Base-by-base conservation (phyloP, 2,888 invertebrate species). In the Drosophila infuscata region DNA sequence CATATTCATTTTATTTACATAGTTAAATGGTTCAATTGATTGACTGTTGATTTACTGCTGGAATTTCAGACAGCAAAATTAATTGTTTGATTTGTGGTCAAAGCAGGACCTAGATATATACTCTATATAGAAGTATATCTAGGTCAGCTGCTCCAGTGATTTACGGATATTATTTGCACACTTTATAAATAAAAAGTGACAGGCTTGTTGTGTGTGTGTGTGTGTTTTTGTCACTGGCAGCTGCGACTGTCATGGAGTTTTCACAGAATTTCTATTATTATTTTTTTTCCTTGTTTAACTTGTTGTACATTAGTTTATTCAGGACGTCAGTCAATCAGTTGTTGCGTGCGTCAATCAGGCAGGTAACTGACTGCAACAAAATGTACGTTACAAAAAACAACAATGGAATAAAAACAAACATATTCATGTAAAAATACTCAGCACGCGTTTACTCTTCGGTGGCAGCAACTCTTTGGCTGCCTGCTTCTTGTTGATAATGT, bases 11-110 rank as follows among this genome's bases (percentile, higher is more conserved):
- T 81, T 87, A 88, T 87, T 87, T 87, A 89, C 87, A 88, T 87
- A 89, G 87, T 89, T 89, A 87, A 87, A 87, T 87, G 87, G 88
- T 89, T 87, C 80, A 87, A 88, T 89, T 87, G 88, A 89, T 87
- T 87, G 86, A 79, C 86, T 87, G 87, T 87, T 87, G 87, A 89
- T 87, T 87, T 87, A 83, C 81, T 83, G 87, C 83, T 85, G 86
- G 85, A 86, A 86, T 83, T 88, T 85, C 87, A 82, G 84, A 76
- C 87, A 83, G 83, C 77, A 64, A 86, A 86, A 85, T 88, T 88
- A 85, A 85, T 85, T 85, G 85, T 85, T 85, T 88, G 85, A 85
- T 85, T 85, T 85, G 85, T 85, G 85, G 83, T 59, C 46, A 61
- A 49, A 59, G 64, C 32, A 17, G 17, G 29, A 25, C 25, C 25